Conservation (phyloP, 2,888 invertebrate genomes). For the Pinctada fucata region DNA sequence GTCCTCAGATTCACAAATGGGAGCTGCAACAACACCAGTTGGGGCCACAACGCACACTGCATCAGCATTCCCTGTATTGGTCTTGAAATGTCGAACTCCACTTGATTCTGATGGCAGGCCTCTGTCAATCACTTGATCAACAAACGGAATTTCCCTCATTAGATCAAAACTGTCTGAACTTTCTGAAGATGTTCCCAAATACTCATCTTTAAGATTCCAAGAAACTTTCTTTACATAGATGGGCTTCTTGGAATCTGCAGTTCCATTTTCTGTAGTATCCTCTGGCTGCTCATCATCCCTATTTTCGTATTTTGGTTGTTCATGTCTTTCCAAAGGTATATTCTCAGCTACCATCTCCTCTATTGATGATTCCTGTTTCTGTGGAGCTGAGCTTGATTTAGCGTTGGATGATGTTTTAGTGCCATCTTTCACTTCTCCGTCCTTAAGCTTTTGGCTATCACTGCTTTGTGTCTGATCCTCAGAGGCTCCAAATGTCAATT, state of each 20-base stretch:
- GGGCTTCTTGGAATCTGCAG: not conserved
- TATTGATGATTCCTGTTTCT: no score
- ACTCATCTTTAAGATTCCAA: not conserved
- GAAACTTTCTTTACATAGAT: not conserved
- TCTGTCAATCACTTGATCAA: not conserved
- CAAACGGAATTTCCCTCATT: not conserved
- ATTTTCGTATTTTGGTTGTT: not conserved
- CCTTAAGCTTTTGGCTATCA: not conserved
- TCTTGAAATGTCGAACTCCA: no score
- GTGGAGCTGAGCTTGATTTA: not conserved
- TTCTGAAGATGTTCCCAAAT: not conserved
- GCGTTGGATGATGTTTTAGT: not conserved
- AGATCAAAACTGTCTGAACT: not conserved
- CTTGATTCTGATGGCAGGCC: not conserved
- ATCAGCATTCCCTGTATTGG: not conserved
- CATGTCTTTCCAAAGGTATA: not conserved
- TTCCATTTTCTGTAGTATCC: not conserved
- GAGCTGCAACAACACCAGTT: not conserved
- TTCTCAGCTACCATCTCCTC: no score
- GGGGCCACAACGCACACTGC: not conserved
- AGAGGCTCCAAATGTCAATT: not conserved
- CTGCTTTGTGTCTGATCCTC: not conserved
- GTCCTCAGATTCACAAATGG: conserved; percentile 9
- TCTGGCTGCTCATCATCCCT: not conserved
- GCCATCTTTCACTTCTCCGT: not conserved